A percentile compares a stretch with the other conserved stretches of the same genome.
These are phyloP conservation scores for Papilio elwesi DNA, from an alignment of 2,888 invertebrate genomes.

Conservation along the genomic window DNA sequence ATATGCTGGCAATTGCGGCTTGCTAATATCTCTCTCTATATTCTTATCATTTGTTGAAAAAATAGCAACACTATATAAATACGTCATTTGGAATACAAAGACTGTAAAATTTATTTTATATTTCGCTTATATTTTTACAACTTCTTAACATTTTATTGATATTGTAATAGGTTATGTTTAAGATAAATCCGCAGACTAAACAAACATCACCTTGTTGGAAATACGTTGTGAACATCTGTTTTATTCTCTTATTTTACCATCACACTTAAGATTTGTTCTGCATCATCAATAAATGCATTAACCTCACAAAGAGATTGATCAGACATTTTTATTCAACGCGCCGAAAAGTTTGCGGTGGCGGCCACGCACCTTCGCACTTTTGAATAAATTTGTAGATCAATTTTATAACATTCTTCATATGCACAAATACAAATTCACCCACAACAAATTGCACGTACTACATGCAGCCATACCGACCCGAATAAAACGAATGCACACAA, in stretches of 20 bases:
- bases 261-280: neutral
- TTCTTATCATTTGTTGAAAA: constrained; percentile 38
- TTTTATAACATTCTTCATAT: constrained; percentile 43
- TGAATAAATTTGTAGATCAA: constrained; percentile 58
- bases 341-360: constrained; percentile 75
- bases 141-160: constrained; percentile 6
- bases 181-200: constrained; percentile 18
- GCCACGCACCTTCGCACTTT: constrained; percentile 65
- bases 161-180: constrained; percentile 16
- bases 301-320: constrained; percentile 32
- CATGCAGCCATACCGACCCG: neutral
- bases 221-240: constrained; percentile 18
- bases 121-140: neutral
- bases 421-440: constrained; percentile 34
- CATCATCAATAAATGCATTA: neutral
- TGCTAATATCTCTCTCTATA: constrained; percentile 45
- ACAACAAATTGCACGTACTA: neutral
- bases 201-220: neutral
- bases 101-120: neutral
- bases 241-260: constrained; percentile 3
- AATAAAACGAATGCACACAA: constrained; percentile 16
- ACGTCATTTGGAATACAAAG: neutral
- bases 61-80: constrained; percentile 9
- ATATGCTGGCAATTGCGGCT: constrained; percentile 49
- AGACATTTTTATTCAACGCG: constrained; percentile 48